Evolutionary conservation across 53 echinoderm and acorn worm species (phyloP).

Genomic region (Luidia sarsii): DNA sequence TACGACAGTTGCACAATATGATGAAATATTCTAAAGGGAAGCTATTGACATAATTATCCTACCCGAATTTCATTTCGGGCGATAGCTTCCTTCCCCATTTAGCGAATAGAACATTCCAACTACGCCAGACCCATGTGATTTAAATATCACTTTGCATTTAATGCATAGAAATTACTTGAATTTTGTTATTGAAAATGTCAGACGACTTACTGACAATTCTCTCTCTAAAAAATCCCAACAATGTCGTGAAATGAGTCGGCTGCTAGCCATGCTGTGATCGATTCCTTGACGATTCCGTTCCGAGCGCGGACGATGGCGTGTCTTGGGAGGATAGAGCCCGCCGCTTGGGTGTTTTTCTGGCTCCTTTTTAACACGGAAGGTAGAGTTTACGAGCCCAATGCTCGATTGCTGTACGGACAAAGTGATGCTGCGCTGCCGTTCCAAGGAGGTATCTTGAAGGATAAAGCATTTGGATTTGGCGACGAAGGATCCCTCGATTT

Average conservation of each 20-base stretch:
- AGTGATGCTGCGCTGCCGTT: slow-evolving; percentile 15
- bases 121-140: background rate
- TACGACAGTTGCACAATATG: no score
- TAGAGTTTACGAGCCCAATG: slow-evolving; percentile 21
- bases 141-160: slow-evolving; percentile 44
- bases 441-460: slow-evolving; percentile 8
- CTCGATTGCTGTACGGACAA: slow-evolving; percentile 11
- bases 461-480: slow-evolving; percentile 49
- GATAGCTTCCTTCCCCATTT: no score
- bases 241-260: no score
- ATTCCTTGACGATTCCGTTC: no score
- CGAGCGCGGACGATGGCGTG: background rate
- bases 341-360: slow-evolving; percentile 7
- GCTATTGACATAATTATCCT: no score
- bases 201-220: no score
- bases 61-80: no score
- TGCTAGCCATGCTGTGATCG: background rate
- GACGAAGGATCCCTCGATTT: slow-evolving; percentile 26
- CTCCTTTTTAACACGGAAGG: slow-evolving; percentile 4
- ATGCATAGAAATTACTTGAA: no score
- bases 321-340: background rate
- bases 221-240: no score
- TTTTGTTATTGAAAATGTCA: no score
- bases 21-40: no score
- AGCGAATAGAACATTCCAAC: background rate